Percentiles rank a stretch among this genome's conserved stretches.
These are phyloP conservation scores for Limnothrissa miodon DNA, from an alignment of 2,113 vertebrate genomes.

Conservation along the genomic window DNA sequence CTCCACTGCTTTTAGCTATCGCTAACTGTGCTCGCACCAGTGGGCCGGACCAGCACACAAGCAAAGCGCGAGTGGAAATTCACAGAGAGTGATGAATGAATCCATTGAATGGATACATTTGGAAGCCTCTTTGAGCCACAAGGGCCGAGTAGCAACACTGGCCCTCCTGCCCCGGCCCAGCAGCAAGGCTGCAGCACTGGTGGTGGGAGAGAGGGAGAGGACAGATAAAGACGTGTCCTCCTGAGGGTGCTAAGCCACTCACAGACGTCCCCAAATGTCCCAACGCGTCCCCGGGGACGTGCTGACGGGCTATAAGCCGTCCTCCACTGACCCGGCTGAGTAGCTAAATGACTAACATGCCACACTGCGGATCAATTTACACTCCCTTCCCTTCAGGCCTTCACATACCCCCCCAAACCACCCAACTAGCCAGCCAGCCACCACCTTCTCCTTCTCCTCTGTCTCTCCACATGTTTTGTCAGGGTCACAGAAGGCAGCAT, in stretches of 20 bases:
- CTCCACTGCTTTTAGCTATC: background rate
- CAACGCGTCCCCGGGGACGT: conserved; percentile 76
- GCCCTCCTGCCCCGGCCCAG: background rate
- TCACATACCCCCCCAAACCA: conserved; percentile 49
- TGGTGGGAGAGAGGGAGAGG: conserved; percentile 30
- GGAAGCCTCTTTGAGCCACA: conserved; percentile 42
- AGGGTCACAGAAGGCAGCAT: conserved; percentile 77
- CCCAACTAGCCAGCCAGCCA: background rate
- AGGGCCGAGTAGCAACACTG: conserved; percentile 42
- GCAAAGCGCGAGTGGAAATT: background rate
- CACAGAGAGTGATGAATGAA: conserved; percentile 6
- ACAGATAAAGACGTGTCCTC: conserved; percentile 78
- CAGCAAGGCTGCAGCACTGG: background rate
- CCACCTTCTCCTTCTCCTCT: background rate
- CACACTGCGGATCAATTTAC: conserved; percentile 83
- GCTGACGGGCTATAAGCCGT: conserved; percentile 69
- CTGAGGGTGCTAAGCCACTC: conserved; percentile 74
- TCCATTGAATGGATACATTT: background rate
- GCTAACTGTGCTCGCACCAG: background rate
- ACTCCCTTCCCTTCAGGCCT: conserved; percentile 71
- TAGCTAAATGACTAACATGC: conserved; percentile 82
- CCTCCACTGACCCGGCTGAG: conserved; percentile 77
- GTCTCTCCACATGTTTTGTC: conserved; percentile 68
- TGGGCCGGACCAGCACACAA: background rate
- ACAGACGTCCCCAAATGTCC: conserved; percentile 54